Evolutionary conservation across 64 coral and sea anemone species (phyloP).

Genomic region (Stichodactyla helianthus): DNA sequence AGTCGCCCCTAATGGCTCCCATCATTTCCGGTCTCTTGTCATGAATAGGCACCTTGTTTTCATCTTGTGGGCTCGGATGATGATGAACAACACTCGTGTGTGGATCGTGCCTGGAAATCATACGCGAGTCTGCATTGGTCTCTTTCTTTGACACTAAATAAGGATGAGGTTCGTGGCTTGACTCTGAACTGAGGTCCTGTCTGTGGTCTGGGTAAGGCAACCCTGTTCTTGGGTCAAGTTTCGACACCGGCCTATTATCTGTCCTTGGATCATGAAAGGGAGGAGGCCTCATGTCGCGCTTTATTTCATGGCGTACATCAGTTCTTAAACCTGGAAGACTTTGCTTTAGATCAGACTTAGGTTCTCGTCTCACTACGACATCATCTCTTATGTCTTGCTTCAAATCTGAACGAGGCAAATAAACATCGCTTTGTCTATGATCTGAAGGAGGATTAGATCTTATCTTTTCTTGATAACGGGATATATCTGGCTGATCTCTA

Average conservation of each 20-base stretch:
- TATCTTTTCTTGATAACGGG: neutral
- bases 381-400: neutral
- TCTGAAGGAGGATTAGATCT: neutral
- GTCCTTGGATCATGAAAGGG: neutral
- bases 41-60: neutral
- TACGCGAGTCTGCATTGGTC: neutral
- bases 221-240: slow-evolving; percentile 1
- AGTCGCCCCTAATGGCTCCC: neutral
- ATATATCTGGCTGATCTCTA: neutral
- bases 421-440: neutral
- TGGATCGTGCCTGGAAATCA: neutral
- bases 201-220: neutral
- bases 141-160: neutral
- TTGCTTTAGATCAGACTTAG: slow-evolving; percentile 12
- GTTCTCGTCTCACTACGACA: neutral
- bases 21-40: neutral
- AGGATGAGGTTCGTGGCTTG: neutral
- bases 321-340: neutral
- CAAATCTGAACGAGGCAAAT: neutral
- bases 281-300: neutral
- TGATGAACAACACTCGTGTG: neutral
- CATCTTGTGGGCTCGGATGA: neutral
- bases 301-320: neutral
- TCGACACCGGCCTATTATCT: neutral
- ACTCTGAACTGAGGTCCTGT: neutral